A percentile compares a stretch with the other conserved stretches of the same genome.
Conservation (phyloP, 2,888 invertebrate species). For the Boloria euphrosyne region DNA sequence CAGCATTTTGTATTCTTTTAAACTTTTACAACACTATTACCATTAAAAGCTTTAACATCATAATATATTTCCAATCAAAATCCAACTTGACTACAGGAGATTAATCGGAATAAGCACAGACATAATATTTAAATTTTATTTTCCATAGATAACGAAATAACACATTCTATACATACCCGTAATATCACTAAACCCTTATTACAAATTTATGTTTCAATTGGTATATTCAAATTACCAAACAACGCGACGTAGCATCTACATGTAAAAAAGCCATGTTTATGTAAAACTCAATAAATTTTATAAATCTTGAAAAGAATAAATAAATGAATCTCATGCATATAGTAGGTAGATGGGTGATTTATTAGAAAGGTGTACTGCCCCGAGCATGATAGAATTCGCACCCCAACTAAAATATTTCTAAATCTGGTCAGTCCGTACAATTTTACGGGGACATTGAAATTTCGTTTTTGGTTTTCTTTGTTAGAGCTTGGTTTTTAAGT, state of each 20-base stretch:
- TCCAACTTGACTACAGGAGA: too few relatives aligned
- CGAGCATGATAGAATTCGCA: conserved; percentile 32
- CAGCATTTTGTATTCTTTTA: too few relatives aligned
- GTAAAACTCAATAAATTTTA: conserved; percentile 6
- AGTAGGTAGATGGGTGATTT: conserved; percentile 78
- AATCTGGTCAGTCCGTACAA: conserved; percentile 5
- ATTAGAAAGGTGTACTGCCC: conserved; percentile 73
- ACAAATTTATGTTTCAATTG: not conserved
- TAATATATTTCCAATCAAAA: too few relatives aligned
- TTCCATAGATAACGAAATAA: too few relatives aligned
- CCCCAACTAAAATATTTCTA: conserved; percentile 20
- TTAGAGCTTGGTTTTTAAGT: not conserved
- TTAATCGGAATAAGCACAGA: not conserved
- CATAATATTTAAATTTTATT: not conserved
- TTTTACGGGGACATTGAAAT: not conserved
- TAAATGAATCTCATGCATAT: conserved; percentile 63
- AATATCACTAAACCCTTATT: too few relatives aligned
- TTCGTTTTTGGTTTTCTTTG: conserved; percentile 1
- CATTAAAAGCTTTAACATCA: too few relatives aligned
- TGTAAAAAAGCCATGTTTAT: conserved; percentile 14
- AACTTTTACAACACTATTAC: too few relatives aligned
- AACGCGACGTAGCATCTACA: not conserved
- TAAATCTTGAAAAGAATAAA: conserved; percentile 26
- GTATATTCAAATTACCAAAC: conserved; percentile 12
- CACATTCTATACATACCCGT: too few relatives aligned